Conservation (phyloP, 2,113 vertebrate species). For the Rhineura floridana region DNA sequence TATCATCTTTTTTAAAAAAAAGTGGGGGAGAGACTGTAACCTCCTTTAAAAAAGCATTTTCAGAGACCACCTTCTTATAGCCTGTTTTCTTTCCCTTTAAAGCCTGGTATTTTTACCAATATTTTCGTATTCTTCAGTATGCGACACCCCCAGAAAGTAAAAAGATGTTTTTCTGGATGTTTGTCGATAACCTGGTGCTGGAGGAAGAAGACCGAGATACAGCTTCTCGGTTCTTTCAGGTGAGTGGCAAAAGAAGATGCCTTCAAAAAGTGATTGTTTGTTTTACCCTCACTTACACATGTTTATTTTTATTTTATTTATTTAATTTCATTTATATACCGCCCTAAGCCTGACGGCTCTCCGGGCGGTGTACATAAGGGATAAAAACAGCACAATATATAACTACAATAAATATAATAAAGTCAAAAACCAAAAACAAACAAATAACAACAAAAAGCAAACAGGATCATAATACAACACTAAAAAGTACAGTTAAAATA, state of each 20-base stretch:
- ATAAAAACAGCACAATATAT: no score
- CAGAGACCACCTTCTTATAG: neutral
- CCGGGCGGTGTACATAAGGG: no score
- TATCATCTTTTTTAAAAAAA: neutral
- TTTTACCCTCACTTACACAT: neutral
- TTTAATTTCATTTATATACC: no score
- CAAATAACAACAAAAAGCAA: no score
- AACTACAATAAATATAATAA: no score
- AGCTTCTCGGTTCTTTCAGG: conserved; percentile 52
- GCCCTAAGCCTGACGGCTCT: no score
- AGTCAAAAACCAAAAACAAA: no score
- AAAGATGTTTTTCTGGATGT: conserved; percentile 32
- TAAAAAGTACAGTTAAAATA: no score
- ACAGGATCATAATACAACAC: no score
- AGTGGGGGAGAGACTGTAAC: neutral
- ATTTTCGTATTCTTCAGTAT: conserved; percentile 48
- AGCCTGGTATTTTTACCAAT: conserved; percentile 37
- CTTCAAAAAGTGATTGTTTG: neutral
- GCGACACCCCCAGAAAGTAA: neutral
- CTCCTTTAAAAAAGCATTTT: neutral
- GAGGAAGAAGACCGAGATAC: neutral
- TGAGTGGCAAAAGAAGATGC: neutral
- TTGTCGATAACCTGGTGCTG: conserved; percentile 48
- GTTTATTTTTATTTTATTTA: no score
- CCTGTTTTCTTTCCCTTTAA: accelerated